Conservation (phyloP, 2,113 vertebrate genomes). For the Anhinga anhinga region DNA sequence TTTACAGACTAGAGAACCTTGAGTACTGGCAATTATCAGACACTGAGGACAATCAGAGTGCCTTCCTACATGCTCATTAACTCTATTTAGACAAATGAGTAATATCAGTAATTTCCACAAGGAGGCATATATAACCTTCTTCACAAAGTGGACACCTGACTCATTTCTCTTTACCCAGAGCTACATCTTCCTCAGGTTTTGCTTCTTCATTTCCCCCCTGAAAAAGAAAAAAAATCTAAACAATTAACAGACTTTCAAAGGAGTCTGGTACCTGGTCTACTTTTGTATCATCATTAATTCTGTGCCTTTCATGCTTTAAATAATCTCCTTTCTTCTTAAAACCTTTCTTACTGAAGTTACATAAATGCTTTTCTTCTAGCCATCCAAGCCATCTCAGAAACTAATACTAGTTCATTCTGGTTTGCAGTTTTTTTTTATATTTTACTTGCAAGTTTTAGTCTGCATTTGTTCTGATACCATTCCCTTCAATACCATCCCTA, state of each 20-base stretch:
- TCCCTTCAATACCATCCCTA: not conserved
- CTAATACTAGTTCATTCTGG: not conserved
- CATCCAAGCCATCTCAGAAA: not conserved
- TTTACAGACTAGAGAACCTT: not conserved
- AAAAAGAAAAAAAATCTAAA: not conserved
- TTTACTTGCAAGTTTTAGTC: not conserved
- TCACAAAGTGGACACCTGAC: not conserved
- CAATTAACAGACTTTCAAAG: not conserved
- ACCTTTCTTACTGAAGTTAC: not conserved
- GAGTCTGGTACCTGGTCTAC: not conserved
- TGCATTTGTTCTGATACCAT: not conserved
- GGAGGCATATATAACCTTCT: not conserved
- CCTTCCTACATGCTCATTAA: slow-evolving; percentile 7
- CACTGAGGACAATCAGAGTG: not conserved
- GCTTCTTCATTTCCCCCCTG: not conserved
- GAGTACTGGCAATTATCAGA: slow-evolving; percentile 18
- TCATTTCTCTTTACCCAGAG: not conserved
- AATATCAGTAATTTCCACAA: slow-evolving; percentile 17
- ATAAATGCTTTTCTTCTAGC: not conserved
- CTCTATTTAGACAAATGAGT: slow-evolving; percentile 17
- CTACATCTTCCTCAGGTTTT: not conserved
- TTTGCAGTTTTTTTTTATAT: not conserved
- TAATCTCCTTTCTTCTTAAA: not conserved
- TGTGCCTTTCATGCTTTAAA: not conserved
- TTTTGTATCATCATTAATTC: not conserved